Percentiles rank a stretch among this genome's conserved stretches.
These are phyloP conservation scores for Pantherophis vulpinus DNA, from an alignment of 2,797 vertebrate species.

Conservation along the genomic window DNA sequence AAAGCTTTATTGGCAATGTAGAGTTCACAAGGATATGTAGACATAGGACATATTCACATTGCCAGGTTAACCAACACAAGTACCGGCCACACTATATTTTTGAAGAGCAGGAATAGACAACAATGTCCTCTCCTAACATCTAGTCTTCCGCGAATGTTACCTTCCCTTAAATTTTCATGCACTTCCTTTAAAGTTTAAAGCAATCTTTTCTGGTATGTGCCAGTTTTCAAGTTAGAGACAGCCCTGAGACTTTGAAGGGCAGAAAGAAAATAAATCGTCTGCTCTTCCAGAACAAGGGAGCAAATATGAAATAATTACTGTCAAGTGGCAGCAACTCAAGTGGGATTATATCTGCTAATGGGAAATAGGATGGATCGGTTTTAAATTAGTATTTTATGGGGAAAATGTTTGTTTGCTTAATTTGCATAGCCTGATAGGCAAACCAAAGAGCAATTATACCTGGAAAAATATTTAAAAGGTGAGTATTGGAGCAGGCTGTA, in stretches of 20 bases:
- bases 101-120: not conserved
- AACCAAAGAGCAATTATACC: not conserved
- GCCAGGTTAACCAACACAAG: not conserved
- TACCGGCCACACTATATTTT: not conserved
- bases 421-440: not conserved
- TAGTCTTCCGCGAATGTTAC: not conserved
- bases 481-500: not conserved
- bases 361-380: not conserved
- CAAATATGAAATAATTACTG: not conserved
- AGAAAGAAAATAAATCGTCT: not conserved
- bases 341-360: not conserved
- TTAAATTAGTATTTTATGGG: not conserved
- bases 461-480: not conserved
- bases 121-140: not conserved
- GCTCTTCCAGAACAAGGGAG: not conserved
- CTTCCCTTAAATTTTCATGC: not conserved
- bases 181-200: not conserved
- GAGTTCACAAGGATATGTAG: not conserved
- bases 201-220: not conserved
- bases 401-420: not conserved
- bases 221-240: not conserved
- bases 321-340: not conserved
- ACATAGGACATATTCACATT: not conserved
- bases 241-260: not conserved
- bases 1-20: not conserved